Evolutionary conservation across 2,888 invertebrate species (phyloP).

Genomic region (Malacosoma neustria): DNA sequence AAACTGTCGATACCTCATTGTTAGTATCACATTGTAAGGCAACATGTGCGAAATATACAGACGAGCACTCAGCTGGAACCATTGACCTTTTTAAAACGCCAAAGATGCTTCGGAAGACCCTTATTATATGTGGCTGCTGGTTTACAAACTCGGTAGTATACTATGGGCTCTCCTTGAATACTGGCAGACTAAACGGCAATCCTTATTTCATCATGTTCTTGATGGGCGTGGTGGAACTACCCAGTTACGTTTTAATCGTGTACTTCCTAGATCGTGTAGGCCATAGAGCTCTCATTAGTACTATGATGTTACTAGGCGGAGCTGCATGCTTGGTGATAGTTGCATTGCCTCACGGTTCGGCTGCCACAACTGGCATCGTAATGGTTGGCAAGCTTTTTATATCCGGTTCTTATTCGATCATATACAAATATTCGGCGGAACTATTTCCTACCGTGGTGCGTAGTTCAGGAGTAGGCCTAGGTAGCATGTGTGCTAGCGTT

Average conservation of each 20-base stretch:
- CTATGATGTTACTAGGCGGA: conserved; percentile 87
- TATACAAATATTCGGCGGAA: conserved; percentile 92
- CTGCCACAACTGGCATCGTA: conserved; percentile 77
- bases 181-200: conserved; percentile 85
- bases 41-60: conserved; percentile 56
- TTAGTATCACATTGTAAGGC: conserved; percentile 78
- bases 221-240: conserved; percentile 86
- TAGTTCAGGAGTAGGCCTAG: conserved; percentile 88
- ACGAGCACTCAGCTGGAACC: conserved; percentile 75
- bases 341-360: conserved; percentile 78
- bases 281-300: conserved; percentile 82
- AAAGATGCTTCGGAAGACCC: conserved; percentile 82
- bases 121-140: conserved; percentile 89
- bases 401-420: conserved; percentile 88
- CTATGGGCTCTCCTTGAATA: conserved; percentile 87
- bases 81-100: conserved; percentile 85
- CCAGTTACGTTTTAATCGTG: conserved; percentile 84
- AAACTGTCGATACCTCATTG: conserved; percentile 77
- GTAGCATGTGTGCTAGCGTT: conserved; percentile 89
- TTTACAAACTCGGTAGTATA: conserved; percentile 91
- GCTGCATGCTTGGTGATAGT: conserved; percentile 84
- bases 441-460: conserved; percentile 89
- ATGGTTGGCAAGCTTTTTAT: conserved; percentile 89
- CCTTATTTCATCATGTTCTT: conserved; percentile 87
- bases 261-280: conserved; percentile 85